Conservation (phyloP, 2,113 vertebrate species). For the Maccullochella peelii region DNA sequence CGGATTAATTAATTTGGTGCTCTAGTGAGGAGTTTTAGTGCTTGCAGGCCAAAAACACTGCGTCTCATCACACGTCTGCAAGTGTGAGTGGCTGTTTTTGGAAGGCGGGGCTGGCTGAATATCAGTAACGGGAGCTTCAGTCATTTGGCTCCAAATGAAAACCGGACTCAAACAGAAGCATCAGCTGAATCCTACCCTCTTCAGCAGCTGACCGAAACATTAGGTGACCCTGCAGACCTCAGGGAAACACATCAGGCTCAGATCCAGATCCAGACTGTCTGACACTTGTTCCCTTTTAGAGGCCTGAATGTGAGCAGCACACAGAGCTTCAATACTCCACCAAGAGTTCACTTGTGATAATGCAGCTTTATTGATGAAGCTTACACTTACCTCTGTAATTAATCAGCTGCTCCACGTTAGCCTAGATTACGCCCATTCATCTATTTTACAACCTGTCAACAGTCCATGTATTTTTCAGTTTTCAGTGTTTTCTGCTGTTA, state of each 20-base stretch:
- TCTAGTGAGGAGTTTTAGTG: no score
- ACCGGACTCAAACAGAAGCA: neutral
- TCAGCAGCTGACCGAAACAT: neutral
- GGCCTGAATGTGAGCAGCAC: neutral
- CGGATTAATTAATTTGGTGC: no score
- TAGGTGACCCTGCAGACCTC: neutral
- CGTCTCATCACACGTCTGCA: no score
- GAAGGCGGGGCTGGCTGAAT: neutral
- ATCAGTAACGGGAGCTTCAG: conserved; percentile 2
- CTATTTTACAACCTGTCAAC: neutral
- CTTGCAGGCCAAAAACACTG: neutral
- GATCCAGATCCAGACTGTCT: neutral
- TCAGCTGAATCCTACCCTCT: conserved; percentile 26
- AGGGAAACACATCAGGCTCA: conserved; percentile 4
- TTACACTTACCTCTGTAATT: neutral
- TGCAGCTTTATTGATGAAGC: neutral
- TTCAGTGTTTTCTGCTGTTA: no score
- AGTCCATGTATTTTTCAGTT: neutral
- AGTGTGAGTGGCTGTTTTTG: neutral
- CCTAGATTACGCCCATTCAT: no score
- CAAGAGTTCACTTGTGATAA: neutral
- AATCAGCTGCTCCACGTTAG: neutral
- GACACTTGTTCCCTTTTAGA: neutral
- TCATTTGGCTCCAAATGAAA: neutral
- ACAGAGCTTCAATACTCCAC: neutral